Evolutionary conservation across 2,888 invertebrate species (phyloP), one percentile per base, ranked within the genome.

Genomic region (Panopea generosa): DNA sequence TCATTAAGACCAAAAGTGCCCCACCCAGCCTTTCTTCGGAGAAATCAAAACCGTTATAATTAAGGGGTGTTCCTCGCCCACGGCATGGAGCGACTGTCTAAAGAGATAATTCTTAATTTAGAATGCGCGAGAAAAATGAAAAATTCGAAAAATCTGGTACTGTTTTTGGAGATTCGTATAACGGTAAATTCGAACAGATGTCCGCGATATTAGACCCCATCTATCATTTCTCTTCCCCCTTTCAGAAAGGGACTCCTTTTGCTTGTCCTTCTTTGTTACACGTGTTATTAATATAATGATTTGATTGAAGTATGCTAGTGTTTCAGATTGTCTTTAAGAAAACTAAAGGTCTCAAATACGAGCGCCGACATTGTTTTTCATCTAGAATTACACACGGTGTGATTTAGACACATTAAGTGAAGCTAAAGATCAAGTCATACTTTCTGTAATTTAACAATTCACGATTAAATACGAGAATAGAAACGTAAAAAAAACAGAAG

Each of bases 11-110:
- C 49, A 27, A 57, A 62, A 29, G 7, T 47, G 66, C 57, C 61
- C 69, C 80, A 38, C 80, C 76, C 73, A 68, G 49, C 59, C 66
- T 77, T 77, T 81, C 73, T 81, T 72, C 65, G 29, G 22, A 26
- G 81, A 74, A 81, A 81, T 62, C 55, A 68, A 81, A 81, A 81
- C 81, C 81, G 81, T 81, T 77, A 81, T 77, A 81, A 81, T 81
- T 77, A 69, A 47, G 75, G 71, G 75, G 56, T 69, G 38, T 45
- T n/a, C 40, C 27, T 61, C 49, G 72, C 81, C 56, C 24, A 40
- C 63, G 77, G 81, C 72, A 50, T 43, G 50, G 47, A 55, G 26
- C 55, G 50, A 63, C 72, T 65, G 50, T 55, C 55, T 43, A 45
- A 67, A 62, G 53, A 63, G 71, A 78, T 74, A 61, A 70, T 70